These are phyloP conservation scores for Saturnia japonica DNA, from an alignment of 2,888 invertebrate genomes.

Conservation along the genomic window DNA sequence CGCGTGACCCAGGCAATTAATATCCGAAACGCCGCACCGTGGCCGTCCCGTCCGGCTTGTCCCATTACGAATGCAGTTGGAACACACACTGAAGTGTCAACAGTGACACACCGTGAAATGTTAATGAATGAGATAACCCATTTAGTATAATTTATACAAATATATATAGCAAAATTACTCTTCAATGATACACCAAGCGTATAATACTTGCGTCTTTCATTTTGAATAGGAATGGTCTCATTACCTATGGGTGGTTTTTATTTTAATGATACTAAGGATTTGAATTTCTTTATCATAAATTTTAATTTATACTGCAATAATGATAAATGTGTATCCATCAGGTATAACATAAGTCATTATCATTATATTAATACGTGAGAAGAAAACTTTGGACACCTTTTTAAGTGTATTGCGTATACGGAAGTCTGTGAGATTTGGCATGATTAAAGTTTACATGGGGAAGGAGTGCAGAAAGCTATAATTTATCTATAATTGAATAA, in stretches of 20 bases:
- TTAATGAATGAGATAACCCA: slow-evolving; percentile 47
- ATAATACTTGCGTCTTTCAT: background rate
- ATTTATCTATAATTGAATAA: too few relatives aligned
- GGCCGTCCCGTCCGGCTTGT: slow-evolving; percentile 25
- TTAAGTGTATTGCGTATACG: too few relatives aligned
- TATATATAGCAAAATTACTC: slow-evolving; percentile 11
- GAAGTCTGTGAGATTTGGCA: too few relatives aligned
- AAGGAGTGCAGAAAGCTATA: too few relatives aligned
- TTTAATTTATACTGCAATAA: too few relatives aligned
- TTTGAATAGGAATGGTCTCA: background rate
- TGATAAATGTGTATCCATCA: too few relatives aligned
- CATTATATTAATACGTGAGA: too few relatives aligned
- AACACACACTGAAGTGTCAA: slow-evolving; percentile 39
- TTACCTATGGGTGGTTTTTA: background rate
- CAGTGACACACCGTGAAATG: slow-evolving; percentile 48
- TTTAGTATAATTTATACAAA: slow-evolving; percentile 15
- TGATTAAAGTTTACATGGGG: too few relatives aligned
- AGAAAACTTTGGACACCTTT: too few relatives aligned
- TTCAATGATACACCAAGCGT: background rate
- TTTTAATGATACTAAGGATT: background rate
- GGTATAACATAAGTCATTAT: too few relatives aligned
- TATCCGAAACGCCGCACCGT: slow-evolving; percentile 42
- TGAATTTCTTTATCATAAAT: background rate
- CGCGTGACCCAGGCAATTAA: slow-evolving; percentile 65
- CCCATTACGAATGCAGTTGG: slow-evolving; percentile 37